Conservation (phyloP, 1,140 invertebrate genomes). For the Penaeus vannamei region DNA sequence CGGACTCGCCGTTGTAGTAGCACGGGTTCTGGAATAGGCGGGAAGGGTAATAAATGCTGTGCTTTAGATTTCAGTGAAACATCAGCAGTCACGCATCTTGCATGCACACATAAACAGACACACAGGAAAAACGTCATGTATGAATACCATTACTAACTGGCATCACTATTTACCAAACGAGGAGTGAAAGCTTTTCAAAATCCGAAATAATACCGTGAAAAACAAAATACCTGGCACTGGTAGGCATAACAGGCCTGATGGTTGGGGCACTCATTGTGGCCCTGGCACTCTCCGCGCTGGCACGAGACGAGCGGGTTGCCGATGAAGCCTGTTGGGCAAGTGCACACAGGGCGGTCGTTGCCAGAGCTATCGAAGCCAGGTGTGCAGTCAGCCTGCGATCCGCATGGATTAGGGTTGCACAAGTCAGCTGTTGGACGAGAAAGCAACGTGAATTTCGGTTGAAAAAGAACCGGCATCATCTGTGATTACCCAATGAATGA, state of each 20-base stretch:
- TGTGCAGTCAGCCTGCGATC: slow-evolving; percentile 84
- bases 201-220: no score
- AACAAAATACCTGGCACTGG: slow-evolving; percentile 62
- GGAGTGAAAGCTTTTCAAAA: no score
- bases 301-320: slow-evolving; percentile 84
- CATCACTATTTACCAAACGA: no score
- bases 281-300: slow-evolving; percentile 68
- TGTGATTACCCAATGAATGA: no score
- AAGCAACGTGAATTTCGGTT: background rate
- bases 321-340: slow-evolving; percentile 84
- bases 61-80: background rate
- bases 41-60: slow-evolving; percentile 84
- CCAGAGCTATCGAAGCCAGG: slow-evolving; percentile 86
- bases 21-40: slow-evolving; percentile 84
- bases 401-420: slow-evolving; percentile 88
- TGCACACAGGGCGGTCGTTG: slow-evolving; percentile 88
- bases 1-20: slow-evolving; percentile 83
- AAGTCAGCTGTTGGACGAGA: slow-evolving; percentile 76
- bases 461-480: no score
- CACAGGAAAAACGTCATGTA: no score
- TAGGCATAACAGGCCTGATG: slow-evolving; percentile 70
- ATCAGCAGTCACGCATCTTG: no score
- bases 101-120: no score
- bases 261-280: slow-evolving; percentile 68
- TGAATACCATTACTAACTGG: no score